Percentiles rank a stretch among this genome's conserved stretches.
Evolutionary conservation across 2,888 invertebrate species (phyloP).

Genomic region (Portevinia maculata): DNA sequence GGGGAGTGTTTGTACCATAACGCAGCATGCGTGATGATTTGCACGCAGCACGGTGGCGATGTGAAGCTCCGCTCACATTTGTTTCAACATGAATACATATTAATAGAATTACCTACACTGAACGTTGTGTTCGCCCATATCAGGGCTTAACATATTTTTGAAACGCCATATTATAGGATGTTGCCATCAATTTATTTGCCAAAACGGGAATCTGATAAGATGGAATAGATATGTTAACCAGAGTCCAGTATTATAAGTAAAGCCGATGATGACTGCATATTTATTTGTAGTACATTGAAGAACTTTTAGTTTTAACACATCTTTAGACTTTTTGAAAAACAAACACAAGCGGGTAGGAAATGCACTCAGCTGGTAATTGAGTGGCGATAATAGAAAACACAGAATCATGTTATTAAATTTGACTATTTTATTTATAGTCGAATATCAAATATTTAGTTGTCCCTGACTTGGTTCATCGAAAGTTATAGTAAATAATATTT

Average conservation of each 20-base stretch:
- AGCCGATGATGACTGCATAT: no score
- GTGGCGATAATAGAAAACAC: no score
- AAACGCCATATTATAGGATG: conserved; percentile 36
- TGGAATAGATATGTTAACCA: background rate
- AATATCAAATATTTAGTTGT: no score
- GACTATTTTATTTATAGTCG: no score
- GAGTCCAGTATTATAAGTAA: background rate
- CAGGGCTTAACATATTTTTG: conserved; percentile 39
- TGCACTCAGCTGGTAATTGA: no score
- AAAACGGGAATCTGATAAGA: conserved; percentile 21
- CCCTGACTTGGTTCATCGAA: no score
- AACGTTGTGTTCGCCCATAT: conserved; percentile 37
- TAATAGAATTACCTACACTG: conserved; percentile 59
- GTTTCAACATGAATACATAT: conserved; percentile 63
- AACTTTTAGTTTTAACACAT: no score
- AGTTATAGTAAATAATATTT: no score
- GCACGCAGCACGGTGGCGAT: conserved; percentile 70
- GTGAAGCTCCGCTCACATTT: conserved; percentile 53
- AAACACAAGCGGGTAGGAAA: no score
- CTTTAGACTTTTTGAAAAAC: no score
- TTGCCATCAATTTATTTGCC: conserved; percentile 55
- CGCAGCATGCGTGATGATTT: conserved; percentile 73
- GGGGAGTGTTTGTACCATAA: conserved; percentile 70
- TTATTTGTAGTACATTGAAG: no score
- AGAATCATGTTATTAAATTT: no score